phyloP scores from a whole-genome alignment of 2,113 vertebrate species.

The Argyrosomus japonicus region DNA sequence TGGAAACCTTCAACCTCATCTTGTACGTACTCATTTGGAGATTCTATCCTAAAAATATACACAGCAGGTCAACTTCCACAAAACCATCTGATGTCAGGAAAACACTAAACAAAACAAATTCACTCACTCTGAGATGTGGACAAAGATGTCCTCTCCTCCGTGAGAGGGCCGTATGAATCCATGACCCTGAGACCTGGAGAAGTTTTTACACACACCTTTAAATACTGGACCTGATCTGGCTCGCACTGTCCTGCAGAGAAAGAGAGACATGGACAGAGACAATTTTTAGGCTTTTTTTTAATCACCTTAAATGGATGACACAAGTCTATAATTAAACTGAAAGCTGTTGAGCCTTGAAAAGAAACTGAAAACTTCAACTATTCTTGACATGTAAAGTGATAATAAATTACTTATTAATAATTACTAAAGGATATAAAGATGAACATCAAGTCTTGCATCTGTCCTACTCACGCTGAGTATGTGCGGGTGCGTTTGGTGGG shows the following conservation, averaged over 20 bases:
- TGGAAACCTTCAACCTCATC: too few species aligned
- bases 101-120: background rate
- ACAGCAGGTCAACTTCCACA: background rate
- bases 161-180: constrained; percentile 94
- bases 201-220: constrained; percentile 96
- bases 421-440: background rate
- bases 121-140: constrained; percentile 97
- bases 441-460: background rate
- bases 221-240: constrained; percentile 92
- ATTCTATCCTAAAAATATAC: background rate
- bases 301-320: background rate
- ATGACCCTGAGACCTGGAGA: constrained; percentile 97
- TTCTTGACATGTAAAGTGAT: background rate
- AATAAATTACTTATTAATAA: background rate
- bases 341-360: background rate
- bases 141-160: constrained; percentile 97
- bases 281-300: background rate
- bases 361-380: too few species aligned
- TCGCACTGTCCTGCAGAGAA: constrained; percentile 88
- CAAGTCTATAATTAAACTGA: background rate
- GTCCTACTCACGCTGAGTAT: constrained; percentile 94
- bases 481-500: constrained; percentile 97
- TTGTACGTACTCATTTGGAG: too few species aligned
- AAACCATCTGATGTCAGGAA: background rate
- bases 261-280: constrained; percentile 7